Base-by-base conservation (phyloP, 2,888 invertebrate genomes). In the Heteromyza rotundicornis region DNA sequence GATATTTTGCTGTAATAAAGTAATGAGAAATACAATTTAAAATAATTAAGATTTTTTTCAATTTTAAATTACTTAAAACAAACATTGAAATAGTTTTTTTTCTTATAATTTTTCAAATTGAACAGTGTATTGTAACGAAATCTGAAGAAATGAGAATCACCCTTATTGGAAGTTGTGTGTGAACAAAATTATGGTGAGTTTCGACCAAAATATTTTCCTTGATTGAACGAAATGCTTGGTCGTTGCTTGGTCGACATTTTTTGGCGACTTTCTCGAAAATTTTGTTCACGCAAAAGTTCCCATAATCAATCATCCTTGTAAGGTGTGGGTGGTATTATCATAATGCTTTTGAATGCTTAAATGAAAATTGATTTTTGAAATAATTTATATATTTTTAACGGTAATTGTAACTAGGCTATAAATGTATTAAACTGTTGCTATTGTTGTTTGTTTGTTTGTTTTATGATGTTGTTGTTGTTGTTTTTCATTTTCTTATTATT, bases 241-340 rank as follows among this genome's bases (percentile, higher is more conserved):
- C 19, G 24, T 58, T 32, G 55, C 50, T 44, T 56, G 24, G 40
- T 59, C 56, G 36, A 54, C 64, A 44, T 44, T 40, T 47, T 59
- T 63, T 60, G 32, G 36, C n/a, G n/a, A 63, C 64, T 62, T 24
- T 57, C 64, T 63, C 60, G 57, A 62, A 64, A n/a, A 10, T 49
- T 27, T 27, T 27, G 27, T 27, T 27, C n/a, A n/a, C n/a, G n/a
- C n/a, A n/a, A n/a, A n/a, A n/a, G n/a, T n/a, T n/a, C n/a, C n/a
- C n/a, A n/a, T n/a, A n/a, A n/a, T n/a, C n/a, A n/a, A n/a, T n/a
- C n/a, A n/a, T n/a, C n/a, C n/a, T n/a, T n/a, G n/a, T n/a, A n/a
- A n/a, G n/a, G n/a, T n/a, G n/a, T n/a, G n/a, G n/a, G n/a, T n/a
- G n/a, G n/a, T n/a, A 7, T 27, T 27, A n/a, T n/a, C n/a, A n/a